phyloP scores from a whole-genome alignment of 2,797 vertebrate species.

The Huso huso region DNA sequence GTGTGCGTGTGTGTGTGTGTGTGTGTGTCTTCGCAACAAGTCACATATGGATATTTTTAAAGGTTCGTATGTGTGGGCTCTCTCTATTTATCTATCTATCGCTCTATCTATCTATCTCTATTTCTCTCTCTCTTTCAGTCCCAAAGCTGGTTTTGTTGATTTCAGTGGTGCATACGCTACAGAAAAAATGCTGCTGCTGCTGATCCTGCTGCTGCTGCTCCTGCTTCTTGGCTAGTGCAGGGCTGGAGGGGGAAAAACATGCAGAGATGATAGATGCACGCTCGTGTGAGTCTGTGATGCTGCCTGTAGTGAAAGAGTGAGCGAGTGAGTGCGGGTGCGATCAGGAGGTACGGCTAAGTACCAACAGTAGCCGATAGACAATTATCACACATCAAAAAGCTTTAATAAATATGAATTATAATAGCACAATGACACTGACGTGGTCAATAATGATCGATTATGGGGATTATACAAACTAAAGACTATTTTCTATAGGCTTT shows the following conservation, averaged over 20 bases:
- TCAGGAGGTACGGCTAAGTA: constrained; percentile 6
- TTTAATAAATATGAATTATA: not conserved
- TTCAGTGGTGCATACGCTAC: constrained; percentile 14
- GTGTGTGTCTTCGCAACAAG: constrained; percentile 35
- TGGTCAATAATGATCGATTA: too few relatives aligned
- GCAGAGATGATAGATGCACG: constrained; percentile 37
- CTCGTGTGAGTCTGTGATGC: constrained; percentile 38
- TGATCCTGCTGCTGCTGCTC: constrained; percentile 14
- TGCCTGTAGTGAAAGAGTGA: constrained; percentile 18
- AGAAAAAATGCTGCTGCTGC: constrained; percentile 1
- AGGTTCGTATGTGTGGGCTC: constrained; percentile 32
- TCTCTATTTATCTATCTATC: not conserved
- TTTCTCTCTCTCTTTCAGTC: not conserved
- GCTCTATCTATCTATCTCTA: too few relatives aligned
- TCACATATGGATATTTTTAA: constrained; percentile 8
- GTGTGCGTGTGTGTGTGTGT: too few relatives aligned
- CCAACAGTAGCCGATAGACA: constrained; percentile 12
- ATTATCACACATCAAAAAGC: constrained; percentile 9
- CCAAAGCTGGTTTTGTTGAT: constrained; percentile 13
- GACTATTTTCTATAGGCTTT: too few relatives aligned
- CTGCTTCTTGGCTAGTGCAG: constrained; percentile 21
- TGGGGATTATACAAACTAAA: too few relatives aligned
- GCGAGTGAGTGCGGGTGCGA: constrained; percentile 10
- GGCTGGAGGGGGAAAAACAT: constrained; percentile 27
- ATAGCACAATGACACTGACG: too few relatives aligned